A percentile compares a stretch with the other conserved stretches of the same genome.
Evolutionary conservation across 2,113 vertebrate genomes (phyloP).

Genomic region (Microtus oregoni): DNA sequence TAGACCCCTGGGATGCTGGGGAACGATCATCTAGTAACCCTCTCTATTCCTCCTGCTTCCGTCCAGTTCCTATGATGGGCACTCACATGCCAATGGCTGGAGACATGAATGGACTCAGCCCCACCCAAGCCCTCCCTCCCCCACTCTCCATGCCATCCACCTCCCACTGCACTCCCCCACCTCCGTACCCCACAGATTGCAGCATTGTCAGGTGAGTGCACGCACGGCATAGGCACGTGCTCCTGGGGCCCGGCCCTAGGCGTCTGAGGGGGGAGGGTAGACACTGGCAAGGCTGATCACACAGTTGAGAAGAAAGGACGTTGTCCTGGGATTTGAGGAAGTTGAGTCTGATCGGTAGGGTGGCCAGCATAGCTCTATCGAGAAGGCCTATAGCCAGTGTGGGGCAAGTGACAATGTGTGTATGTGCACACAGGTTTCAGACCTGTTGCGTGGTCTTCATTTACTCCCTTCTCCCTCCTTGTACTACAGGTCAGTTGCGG

Average conservation of each 20-base stretch:
- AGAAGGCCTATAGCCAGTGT: not conserved
- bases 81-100: constrained; percentile 96
- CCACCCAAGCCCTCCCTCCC: constrained; percentile 94
- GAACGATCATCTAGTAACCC: constrained; percentile 67
- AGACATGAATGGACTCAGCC: constrained; percentile 98
- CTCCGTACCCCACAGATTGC: constrained; percentile 99
- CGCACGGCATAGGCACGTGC: constrained; percentile 44
- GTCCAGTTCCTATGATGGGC: constrained; percentile 98
- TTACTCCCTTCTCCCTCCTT: not conserved
- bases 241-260: constrained; percentile 28
- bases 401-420: constrained; percentile 43
- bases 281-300: not conserved
- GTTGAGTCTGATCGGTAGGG: not conserved
- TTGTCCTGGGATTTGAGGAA: not conserved
- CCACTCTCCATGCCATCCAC: constrained; percentile 97
- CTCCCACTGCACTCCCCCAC: constrained; percentile 98
- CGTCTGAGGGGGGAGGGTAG: constrained; percentile 61
- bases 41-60: constrained; percentile 84
- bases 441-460: constrained; percentile 37
- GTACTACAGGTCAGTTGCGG: not conserved
- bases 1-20: not conserved
- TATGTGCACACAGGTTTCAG: not conserved
- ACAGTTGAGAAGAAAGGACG: not conserved
- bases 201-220: constrained; percentile 98
- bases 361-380: not conserved